These are phyloP conservation scores for Drosophila differens DNA, from an alignment of 2,888 invertebrate species.

Conservation along the genomic window DNA sequence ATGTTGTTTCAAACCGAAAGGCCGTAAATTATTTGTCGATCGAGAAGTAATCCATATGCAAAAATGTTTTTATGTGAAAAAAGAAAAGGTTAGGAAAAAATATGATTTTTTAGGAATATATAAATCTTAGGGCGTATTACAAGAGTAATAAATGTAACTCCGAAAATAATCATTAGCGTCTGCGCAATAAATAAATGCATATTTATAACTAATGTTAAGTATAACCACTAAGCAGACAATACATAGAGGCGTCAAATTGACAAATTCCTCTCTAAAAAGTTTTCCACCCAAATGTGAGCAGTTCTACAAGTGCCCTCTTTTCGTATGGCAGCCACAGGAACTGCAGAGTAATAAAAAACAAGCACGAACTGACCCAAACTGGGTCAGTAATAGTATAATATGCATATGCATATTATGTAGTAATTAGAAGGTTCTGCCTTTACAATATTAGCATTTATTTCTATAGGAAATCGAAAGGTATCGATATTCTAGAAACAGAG, in stretches of 20 bases:
- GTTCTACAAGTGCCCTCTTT: too few species aligned
- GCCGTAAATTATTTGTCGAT: not conserved
- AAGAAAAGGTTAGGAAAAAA: not conserved
- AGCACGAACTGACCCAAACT: too few species aligned
- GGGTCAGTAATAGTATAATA: too few species aligned
- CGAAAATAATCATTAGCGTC: not conserved
- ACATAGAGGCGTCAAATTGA: not conserved
- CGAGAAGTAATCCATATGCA: not conserved
- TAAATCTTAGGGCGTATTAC: not conserved
- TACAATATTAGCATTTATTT: too few species aligned
- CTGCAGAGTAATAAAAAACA: too few species aligned
- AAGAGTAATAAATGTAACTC: not conserved
- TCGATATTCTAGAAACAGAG: too few species aligned
- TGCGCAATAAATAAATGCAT: not conserved
- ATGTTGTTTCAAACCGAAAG: not conserved
- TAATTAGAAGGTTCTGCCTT: too few species aligned
- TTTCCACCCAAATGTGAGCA: too few species aligned
- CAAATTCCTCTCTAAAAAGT: too few species aligned
- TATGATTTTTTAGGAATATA: not conserved
- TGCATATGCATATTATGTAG: too few species aligned
- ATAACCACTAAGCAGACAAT: not conserved
- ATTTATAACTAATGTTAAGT: not conserved
- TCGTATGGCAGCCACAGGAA: too few species aligned
- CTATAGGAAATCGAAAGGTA: too few species aligned
- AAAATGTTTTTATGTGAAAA: not conserved